Percentiles rank a stretch among this genome's conserved stretches.
phyloP scores from a whole-genome alignment of 2,888 invertebrate species.

The Andrena haemorrhoa region DNA sequence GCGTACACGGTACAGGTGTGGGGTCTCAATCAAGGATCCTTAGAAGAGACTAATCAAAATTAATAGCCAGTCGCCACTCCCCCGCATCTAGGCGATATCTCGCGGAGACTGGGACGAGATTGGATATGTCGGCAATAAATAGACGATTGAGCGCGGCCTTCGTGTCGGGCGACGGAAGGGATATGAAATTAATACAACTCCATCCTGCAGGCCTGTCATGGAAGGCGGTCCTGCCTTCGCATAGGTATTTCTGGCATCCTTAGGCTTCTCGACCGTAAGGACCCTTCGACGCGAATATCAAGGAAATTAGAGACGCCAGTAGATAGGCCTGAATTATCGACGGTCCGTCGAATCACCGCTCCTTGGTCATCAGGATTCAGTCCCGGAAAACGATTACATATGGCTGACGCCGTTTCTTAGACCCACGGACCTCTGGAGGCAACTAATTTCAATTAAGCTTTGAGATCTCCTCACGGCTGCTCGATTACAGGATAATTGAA shows the following conservation, averaged over 20 bases:
- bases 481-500: background rate
- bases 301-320: slow-evolving; percentile 82
- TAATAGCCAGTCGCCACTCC: slow-evolving; percentile 79
- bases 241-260: slow-evolving; percentile 82
- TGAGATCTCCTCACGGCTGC: too few relatives aligned
- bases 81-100: slow-evolving; percentile 82
- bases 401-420: slow-evolving; percentile 10
- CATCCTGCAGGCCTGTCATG: slow-evolving; percentile 75
- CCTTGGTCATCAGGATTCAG: slow-evolving; percentile 60
- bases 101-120: slow-evolving; percentile 77
- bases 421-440: background rate
- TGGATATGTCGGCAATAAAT: slow-evolving; percentile 83
- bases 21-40: slow-evolving; percentile 69
- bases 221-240: slow-evolving; percentile 70
- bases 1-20: slow-evolving; percentile 35
- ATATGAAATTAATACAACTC: slow-evolving; percentile 84
- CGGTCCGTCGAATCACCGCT: slow-evolving; percentile 61
- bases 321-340: slow-evolving; percentile 70
- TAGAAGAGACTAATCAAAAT: slow-evolving; percentile 75
- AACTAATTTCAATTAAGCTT: slow-evolving; percentile 8
- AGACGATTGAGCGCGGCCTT: slow-evolving; percentile 81
- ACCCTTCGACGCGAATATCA: slow-evolving; percentile 82
- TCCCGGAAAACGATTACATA: slow-evolving; percentile 30
- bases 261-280: slow-evolving; percentile 81
- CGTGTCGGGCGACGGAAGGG: slow-evolving; percentile 80